Evolutionary conservation across 1,140 invertebrate genomes (phyloP), one percentile per base, ranked within the genome.

Genomic region (Spodoptera litura): DNA sequence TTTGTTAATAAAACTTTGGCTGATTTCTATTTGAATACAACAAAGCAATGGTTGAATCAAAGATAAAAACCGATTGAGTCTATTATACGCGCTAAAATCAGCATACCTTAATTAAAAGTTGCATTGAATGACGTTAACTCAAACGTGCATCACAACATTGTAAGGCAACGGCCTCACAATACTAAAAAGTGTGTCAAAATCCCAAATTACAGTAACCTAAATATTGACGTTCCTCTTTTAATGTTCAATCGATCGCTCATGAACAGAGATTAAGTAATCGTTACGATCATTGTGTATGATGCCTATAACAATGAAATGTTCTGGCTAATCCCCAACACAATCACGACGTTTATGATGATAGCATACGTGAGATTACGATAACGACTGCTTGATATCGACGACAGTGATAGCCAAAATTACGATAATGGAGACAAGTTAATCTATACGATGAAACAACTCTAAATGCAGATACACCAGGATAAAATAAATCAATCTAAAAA

Each of bases 381-480:
- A 71, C 68, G 52, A 71, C 52, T 27, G 52, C 52, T 71, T 38
- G 51, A 35, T 71, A 71, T 71, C 68, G 10, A 31, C 68, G 64
- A 68, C 52, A 56, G 5, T 55, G 31, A 71, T 71, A 71, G 20
- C 49, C 64, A 31, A 53, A 68, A 68, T 68, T 51, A 71, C 68
- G 52, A 71, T 70, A 70, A 70, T 71, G 52, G 27, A 71, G 68
- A 71, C 68, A 56, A 35, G 52, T 71, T 71, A 55, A 20, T 55
- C 13, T 55, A 55, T 55, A 10, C 12, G 10, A 31, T 20, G 15
- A 2, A 49, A 49, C 10, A 49, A 20, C 35, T 66, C 35, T 8
- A 15, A 49, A 49, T 64, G 10, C n/a, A 44, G 61, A 64, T 64
- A 64, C 15, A 64, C 9, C 2, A 44, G n/a, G 44, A 38, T 35